Evolutionary conservation across 2,113 vertebrate species (phyloP), one percentile per base, ranked within the genome.

Genomic region (Indicator maculatus): DNA sequence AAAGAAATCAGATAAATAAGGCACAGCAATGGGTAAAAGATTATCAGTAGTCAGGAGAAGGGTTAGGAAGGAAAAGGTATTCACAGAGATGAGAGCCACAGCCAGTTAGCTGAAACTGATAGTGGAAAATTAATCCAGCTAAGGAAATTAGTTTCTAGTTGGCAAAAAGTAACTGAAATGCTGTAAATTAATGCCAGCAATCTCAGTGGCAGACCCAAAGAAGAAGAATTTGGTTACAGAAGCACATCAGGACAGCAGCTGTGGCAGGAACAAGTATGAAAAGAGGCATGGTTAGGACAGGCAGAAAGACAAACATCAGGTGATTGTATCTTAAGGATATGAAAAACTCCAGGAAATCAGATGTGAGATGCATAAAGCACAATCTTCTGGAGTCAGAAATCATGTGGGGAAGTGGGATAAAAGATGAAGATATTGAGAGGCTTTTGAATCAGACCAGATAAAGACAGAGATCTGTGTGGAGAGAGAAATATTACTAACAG

Each of bases 111-210:
- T 90, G 90, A 88, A 93, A 94, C 69, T 38, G 88, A 90, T 85
- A 83, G 88, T 64, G 65, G 83, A 83, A 93, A 86, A 95, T 90
- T 86, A 95, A 91, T 80, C 72, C 64, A 90, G 60, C 75, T 86
- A 75, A 94, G 85, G 86, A 96, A 93, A 96, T 93, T 88, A 96
- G 76, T 88, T 95, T 91, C 65, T 90, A 65, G 52, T 70, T 56
- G 77, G 79, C 74, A 83, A 74, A 89, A 94, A 86, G 75, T 59
- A 89, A 83, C 64, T 71, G 79, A 94, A 94, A 80, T 71, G 41
- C 41, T 73, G 33, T 59, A 41, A 70, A 83, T 89, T 80, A 89
- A 67, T 80, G 56, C 28, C 33, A 86, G 17, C 19, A 77, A 31
- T 17, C 41, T 88, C 53, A 88, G 83, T 60, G 71, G 64, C 16